These are phyloP conservation scores for Penelope pileata DNA, from an alignment of 2,113 vertebrate species.

Conservation along the genomic window DNA sequence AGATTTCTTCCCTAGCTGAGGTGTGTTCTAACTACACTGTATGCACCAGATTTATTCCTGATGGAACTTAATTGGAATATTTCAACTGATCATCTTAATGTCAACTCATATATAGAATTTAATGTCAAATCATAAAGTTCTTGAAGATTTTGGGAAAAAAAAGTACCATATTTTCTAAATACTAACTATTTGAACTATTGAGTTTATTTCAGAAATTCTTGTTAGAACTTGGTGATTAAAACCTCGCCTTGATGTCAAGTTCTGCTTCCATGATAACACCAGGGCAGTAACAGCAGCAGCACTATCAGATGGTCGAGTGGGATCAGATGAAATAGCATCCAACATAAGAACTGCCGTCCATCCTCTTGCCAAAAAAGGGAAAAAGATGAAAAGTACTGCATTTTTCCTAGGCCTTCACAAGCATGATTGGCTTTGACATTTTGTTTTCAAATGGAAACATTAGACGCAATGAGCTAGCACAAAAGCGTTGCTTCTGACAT, in stretches of 20 bases:
- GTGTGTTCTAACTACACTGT: not conserved
- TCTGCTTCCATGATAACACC: not conserved
- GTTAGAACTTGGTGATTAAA: not conserved
- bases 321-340: not conserved
- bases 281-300: not conserved
- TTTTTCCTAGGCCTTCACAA: not conserved
- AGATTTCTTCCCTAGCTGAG: not conserved
- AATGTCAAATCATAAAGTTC: not conserved
- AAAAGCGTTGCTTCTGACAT: not conserved
- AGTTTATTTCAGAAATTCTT: not conserved
- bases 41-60: not conserved
- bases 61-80: not conserved
- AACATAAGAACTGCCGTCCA: not conserved
- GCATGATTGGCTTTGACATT: not conserved
- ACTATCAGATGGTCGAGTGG: not conserved
- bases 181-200: not conserved
- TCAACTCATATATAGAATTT: not conserved
- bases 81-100: not conserved
- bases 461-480: not conserved
- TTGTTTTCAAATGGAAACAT: not conserved
- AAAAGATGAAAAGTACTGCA: not conserved
- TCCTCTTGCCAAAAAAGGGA: rapidly evolving
- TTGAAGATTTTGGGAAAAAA: not conserved
- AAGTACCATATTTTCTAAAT: not conserved
- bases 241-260: not conserved